Evolutionary conservation across 2,888 invertebrate species (phyloP).

Genomic region (Aspidiotus destructor): DNA sequence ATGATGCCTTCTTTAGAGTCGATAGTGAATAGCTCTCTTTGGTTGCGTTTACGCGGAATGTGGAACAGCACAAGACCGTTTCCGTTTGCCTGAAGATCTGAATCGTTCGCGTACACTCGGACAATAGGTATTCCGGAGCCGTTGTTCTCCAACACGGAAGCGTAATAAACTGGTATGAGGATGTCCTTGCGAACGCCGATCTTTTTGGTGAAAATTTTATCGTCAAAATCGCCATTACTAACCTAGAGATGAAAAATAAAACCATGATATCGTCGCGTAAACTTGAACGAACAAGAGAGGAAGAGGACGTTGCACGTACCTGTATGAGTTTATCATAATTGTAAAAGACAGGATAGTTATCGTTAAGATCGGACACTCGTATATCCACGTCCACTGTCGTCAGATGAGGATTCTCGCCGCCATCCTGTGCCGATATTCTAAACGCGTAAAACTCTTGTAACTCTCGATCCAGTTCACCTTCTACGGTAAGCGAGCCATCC

Average conservation of each 20-base stretch:
- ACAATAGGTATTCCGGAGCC: constrained; percentile 64
- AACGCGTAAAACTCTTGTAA: constrained; percentile 58
- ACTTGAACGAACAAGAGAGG: neutral
- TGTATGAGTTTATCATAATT: constrained; percentile 46
- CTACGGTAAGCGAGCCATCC: constrained; percentile 60
- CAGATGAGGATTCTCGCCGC: constrained; percentile 52
- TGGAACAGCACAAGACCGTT: constrained; percentile 74
- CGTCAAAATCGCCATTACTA: constrained; percentile 23
- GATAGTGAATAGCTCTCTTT: constrained; percentile 56
- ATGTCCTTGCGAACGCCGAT: constrained; percentile 14
- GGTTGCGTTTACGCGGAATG: constrained; percentile 55
- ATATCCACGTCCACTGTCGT: constrained; percentile 69
- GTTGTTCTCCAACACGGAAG: constrained; percentile 62
- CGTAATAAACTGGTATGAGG: constrained; percentile 61
- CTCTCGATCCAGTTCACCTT: constrained; percentile 70
- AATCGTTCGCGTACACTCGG: constrained; percentile 71
- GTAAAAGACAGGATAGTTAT: constrained; percentile 70
- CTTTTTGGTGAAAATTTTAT: constrained; percentile 44
- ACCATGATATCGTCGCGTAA: neutral
- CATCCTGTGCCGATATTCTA: constrained; percentile 63
- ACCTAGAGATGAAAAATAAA: neutral
- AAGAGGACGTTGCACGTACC: constrained; percentile 2
- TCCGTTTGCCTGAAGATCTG: constrained; percentile 69
- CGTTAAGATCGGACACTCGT: constrained; percentile 71
- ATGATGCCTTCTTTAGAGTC: constrained; percentile 78